phyloP scores from a whole-genome alignment of 2,797 vertebrate species.

The Carcharodon carcharias region DNA sequence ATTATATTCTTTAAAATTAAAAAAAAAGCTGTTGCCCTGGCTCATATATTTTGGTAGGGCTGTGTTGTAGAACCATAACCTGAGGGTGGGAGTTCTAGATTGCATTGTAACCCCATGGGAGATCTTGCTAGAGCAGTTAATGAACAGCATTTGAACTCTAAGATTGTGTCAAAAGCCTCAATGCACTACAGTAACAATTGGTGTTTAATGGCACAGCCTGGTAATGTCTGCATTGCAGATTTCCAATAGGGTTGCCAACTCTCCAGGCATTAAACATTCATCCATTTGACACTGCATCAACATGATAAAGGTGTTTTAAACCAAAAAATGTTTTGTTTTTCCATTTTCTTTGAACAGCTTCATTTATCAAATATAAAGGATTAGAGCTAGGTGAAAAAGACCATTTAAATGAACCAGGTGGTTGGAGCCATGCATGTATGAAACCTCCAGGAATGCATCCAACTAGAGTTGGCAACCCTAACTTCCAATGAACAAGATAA shows the following conservation, averaged over 20 bases:
- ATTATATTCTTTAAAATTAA: background rate
- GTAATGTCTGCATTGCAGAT: background rate
- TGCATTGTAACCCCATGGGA: background rate
- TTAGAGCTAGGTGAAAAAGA: background rate
- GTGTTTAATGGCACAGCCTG: slow-evolving; percentile 1
- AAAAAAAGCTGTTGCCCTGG: background rate
- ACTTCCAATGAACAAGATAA: background rate
- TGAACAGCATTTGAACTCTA: background rate
- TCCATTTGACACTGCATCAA: background rate
- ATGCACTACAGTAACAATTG: background rate
- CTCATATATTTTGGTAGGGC: background rate
- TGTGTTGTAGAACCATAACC: background rate
- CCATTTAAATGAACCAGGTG: background rate
- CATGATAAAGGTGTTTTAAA: background rate
- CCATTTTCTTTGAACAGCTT: background rate
- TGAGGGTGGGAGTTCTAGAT: background rate
- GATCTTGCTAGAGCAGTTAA: background rate
- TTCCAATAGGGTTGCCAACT: background rate
- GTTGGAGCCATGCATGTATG: background rate
- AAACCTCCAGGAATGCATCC: background rate
- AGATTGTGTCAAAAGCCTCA: background rate
- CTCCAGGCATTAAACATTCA: background rate
- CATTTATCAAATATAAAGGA: background rate
- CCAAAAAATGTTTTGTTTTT: background rate
- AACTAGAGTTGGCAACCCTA: background rate